These are phyloP conservation scores for Syncerus caffer DNA, from an alignment of 2,797 vertebrate species.

Conservation along the genomic window DNA sequence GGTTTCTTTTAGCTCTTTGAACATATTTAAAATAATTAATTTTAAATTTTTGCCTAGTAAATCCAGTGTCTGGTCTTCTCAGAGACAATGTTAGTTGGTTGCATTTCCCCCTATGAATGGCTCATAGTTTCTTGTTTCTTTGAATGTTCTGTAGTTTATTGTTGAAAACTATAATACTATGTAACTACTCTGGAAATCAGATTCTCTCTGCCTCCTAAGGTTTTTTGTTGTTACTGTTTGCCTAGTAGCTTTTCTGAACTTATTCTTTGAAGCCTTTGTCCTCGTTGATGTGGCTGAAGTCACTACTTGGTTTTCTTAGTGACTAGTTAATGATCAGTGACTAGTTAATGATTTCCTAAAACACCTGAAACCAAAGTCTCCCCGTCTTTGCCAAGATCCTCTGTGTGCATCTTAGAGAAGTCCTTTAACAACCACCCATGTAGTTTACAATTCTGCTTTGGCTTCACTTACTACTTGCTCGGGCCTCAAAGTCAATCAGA, in stretches of 20 bases:
- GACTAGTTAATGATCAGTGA: not conserved
- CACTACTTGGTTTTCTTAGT: not conserved
- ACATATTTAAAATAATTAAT: not conserved
- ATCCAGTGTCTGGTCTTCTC: not conserved
- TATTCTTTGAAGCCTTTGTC: not conserved
- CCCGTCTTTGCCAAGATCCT: not conserved
- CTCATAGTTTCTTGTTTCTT: not conserved
- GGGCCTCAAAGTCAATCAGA: not conserved
- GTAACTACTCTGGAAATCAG: not conserved
- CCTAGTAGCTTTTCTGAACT: not conserved
- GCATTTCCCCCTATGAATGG: not conserved
- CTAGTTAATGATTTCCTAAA: not conserved
- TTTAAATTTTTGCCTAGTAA: not conserved
- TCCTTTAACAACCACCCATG: not conserved
- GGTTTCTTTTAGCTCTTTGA: not conserved
- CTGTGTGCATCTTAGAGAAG: not conserved
- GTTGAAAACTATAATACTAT: not conserved
- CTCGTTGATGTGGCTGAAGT: not conserved
- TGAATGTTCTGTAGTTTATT: not conserved
- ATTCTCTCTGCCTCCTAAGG: not conserved
- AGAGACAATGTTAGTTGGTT: not conserved
- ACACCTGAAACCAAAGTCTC: not conserved
- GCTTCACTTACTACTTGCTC: not conserved
- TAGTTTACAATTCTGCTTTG: not conserved
- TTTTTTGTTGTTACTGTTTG: not conserved